Conservation (phyloP, 1,140 invertebrate genomes). For the Sipha flava region DNA sequence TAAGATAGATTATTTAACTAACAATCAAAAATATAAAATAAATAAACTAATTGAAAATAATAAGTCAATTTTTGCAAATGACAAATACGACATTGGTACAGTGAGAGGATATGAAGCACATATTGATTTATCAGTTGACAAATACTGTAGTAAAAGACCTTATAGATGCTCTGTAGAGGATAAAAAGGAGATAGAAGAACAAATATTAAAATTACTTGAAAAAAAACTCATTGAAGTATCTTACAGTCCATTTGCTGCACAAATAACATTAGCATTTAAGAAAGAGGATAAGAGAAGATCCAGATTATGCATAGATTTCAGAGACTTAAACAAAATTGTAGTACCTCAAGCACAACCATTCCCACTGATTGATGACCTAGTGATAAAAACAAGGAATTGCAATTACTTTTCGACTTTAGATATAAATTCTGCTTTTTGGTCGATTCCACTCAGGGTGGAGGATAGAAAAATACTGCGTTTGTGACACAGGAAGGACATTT, state of each 20-base stretch:
- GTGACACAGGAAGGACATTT: slow-evolving; percentile 42
- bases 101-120: neutral
- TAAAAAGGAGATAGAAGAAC: slow-evolving; percentile 42
- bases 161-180: slow-evolving; percentile 42
- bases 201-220: slow-evolving; percentile 42
- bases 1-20: slow-evolving; percentile 39
- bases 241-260: slow-evolving; percentile 31
- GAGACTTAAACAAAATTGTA: slow-evolving; percentile 43
- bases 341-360: slow-evolving; percentile 44
- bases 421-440: slow-evolving; percentile 45
- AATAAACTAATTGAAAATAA: slow-evolving; percentile 38
- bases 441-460: slow-evolving; percentile 41
- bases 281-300: slow-evolving; percentile 41
- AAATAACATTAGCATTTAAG: slow-evolving; percentile 39
- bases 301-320: slow-evolving; percentile 42
- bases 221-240: slow-evolving; percentile 37
- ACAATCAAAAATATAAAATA: slow-evolving; percentile 37
- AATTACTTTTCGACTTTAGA: slow-evolving; percentile 42
- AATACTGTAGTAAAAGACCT: slow-evolving; percentile 39
- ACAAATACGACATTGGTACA: neutral
- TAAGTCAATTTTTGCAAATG: slow-evolving; percentile 38
- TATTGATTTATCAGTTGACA: neutral
- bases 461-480: slow-evolving; percentile 43
- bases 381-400: slow-evolving; percentile 40
- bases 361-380: slow-evolving; percentile 42